Base-by-base conservation (phyloP, 1,140 invertebrate species). In the Habropoda laboriosa region DNA sequence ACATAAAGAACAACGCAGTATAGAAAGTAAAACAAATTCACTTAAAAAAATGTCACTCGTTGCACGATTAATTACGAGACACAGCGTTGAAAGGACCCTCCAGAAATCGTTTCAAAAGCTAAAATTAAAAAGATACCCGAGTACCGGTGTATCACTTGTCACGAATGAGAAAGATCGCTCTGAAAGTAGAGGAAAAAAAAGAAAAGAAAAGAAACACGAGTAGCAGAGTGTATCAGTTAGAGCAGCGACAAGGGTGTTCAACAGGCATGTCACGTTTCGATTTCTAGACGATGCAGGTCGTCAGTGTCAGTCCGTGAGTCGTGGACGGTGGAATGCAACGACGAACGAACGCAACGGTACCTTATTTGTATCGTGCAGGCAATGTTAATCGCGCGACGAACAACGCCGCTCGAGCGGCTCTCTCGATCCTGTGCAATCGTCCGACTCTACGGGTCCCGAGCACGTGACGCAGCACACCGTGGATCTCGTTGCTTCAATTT, bases 271-370 rank as follows among this genome's bases (percentile, higher is more conserved):
- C 68, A 83, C 68, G 76, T 83, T 63, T 84, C 38, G 40, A 71
- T 83, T 84, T 83, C 75, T 84, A 79, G 70, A 84, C 70, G 68
- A 61, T 79, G 81, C 76, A 83, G 76, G 68, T 84, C 82, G 77
- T 51, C 68, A 60, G 60, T 79, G 82, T 83, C 82, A 74, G 53
- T 74, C 77, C 61, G 42, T 51, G 75, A 73, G 66, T 51, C 79
- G 32, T n/a, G 10, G 57, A 47, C 51, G 47, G 27, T 18, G 81
- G 75, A 83, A 83, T 79, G 67, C 74, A 55, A 18, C 60, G 47
- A 27, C 13, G 53, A 73, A 63, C 49, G 55, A 83, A 78, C 61
- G 61, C 74, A 83, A 82, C 74, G 80, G 74, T 81, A 73, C 68
- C 67, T 82, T 74, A 83, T 83, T 84, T 61, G 74, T 83, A 73